Evolutionary conservation across 2,113 vertebrate species (phyloP).

Genomic region (Chitala chitala): DNA sequence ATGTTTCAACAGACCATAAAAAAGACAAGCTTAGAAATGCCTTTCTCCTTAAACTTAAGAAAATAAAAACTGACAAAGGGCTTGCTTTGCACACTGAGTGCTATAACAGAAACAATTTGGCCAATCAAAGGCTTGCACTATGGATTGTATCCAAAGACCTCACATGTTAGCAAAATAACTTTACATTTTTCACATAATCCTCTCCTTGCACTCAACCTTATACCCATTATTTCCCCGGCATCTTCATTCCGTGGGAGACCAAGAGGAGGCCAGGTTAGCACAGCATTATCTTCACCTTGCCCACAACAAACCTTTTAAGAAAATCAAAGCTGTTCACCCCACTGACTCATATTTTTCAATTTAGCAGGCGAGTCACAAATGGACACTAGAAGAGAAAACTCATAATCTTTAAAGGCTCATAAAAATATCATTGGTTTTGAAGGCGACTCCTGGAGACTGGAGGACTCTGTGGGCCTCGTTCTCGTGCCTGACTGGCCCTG

Average conservation of each 20-base stretch:
- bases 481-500: conserved; percentile 33
- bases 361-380: conserved; percentile 27
- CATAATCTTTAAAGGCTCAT: conserved; percentile 62
- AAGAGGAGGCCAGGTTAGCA: too few relatives aligned
- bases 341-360: conserved; percentile 35
- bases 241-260: too few relatives aligned
- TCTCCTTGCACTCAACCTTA: neutral
- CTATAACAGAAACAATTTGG: neutral
- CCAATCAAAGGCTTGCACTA: neutral
- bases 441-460: conserved; percentile 32
- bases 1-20: too few relatives aligned
- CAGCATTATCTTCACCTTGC: conserved; percentile 25
- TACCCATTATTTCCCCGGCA: too few relatives aligned
- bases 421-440: conserved; percentile 55
- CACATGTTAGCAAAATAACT: neutral
- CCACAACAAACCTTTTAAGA: conserved; percentile 54
- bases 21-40: too few relatives aligned
- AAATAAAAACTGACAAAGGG: neutral
- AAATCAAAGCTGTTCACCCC: conserved; percentile 51
- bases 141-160: too few relatives aligned
- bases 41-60: too few relatives aligned
- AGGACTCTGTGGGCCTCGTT: conserved; percentile 55
- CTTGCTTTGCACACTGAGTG: neutral
- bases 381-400: conserved; percentile 36
- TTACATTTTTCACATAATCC: neutral